These are phyloP conservation scores for Antheraea mylitta DNA, from an alignment of 1,140 invertebrate species.

Conservation along the genomic window DNA sequence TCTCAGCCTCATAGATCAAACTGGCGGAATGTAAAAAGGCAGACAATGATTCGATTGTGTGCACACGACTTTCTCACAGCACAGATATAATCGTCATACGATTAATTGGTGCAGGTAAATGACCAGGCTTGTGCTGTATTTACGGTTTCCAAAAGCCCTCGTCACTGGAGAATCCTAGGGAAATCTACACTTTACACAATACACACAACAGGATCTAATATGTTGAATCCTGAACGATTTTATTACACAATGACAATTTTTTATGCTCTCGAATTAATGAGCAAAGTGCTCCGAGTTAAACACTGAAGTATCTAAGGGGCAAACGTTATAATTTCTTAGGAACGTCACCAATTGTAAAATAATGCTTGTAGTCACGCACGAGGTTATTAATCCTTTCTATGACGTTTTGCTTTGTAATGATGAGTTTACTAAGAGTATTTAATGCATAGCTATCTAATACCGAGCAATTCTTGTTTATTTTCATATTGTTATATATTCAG, in stretches of 20 bases:
- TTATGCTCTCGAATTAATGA: constrained; percentile 40
- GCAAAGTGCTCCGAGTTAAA: not conserved
- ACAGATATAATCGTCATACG: constrained; percentile 62
- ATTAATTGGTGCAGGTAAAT: constrained; percentile 75
- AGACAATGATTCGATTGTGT: constrained; percentile 78
- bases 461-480: no score
- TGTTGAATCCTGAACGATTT: constrained; percentile 28
- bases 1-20: constrained; percentile 74
- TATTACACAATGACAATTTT: constrained; percentile 31
- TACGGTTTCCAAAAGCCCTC: not conserved
- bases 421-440: not conserved
- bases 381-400: constrained; percentile 15
- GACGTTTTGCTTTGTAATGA: not conserved
- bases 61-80: constrained; percentile 72
- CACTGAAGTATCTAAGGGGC: constrained; percentile 33
- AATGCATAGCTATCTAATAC: no score
- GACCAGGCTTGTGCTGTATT: constrained; percentile 45
- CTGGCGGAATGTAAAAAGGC: constrained; percentile 64
- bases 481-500: no score
- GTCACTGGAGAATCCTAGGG: constrained; percentile 14
- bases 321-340: constrained; percentile 51
- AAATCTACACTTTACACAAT: constrained; percentile 23
- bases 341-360: constrained; percentile 52
- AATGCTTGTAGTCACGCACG: constrained; percentile 46
- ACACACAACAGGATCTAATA: constrained; percentile 31